Evolutionary conservation across 2,888 invertebrate species (phyloP).

Genomic region (Germaria angustata): DNA sequence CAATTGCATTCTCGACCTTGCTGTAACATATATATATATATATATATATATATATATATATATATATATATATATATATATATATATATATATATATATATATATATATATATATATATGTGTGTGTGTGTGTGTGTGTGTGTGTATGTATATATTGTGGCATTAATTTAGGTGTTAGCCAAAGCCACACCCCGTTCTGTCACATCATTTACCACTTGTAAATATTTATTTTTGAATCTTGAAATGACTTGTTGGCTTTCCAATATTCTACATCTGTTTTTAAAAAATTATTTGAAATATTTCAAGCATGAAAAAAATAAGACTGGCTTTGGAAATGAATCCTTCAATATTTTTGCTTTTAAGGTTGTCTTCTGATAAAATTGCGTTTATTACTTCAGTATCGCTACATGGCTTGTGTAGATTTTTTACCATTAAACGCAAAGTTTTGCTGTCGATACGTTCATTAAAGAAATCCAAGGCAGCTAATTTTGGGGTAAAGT

Average conservation of each 20-base stretch:
- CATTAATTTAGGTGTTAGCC: neutral
- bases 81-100: no score
- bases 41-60: no score
- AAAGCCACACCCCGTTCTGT: slow-evolving; percentile 8
- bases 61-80: no score
- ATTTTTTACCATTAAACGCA: neutral
- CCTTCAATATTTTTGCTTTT: neutral
- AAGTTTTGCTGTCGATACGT: neutral
- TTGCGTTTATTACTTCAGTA: neutral
- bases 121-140: no score
- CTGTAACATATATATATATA: no score
- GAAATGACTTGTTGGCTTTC: slow-evolving; percentile 6
- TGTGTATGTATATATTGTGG: no score
- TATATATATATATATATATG: no score
- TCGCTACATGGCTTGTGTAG: neutral
- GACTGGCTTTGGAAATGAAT: neutral
- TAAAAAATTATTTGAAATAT: neutral
- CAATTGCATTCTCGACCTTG: no score
- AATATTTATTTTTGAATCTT: neutral
- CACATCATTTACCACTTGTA: neutral
- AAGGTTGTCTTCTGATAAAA: neutral
- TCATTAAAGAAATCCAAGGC: neutral
- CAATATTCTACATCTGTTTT: neutral
- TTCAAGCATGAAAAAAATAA: slow-evolving; percentile 8
- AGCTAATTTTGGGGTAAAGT: neutral